Evolutionary conservation across 2,113 vertebrate genomes (phyloP), one percentile per base, ranked within the genome.

Genomic region (Clarias batrachus): DNA sequence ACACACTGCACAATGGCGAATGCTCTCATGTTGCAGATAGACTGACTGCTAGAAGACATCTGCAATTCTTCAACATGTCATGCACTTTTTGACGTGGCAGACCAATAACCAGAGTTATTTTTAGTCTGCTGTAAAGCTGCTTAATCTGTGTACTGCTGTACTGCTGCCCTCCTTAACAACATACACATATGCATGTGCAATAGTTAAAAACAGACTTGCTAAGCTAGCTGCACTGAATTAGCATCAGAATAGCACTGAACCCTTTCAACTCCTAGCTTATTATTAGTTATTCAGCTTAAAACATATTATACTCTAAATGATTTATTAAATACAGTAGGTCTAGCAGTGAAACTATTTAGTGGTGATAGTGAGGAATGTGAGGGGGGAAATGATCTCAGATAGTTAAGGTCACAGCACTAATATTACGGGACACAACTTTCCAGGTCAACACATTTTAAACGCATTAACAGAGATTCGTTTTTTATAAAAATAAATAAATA

Each of bases 121-220:
- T 27, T 16, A 79, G 74, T 57, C 54, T 0, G 1, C 56, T 59
- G 77, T 21, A 57, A 79, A 21, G 3, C 56, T 59, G 17, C 27
- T 27, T 78, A 57, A 78, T 78, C 54, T 19, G 74, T 78, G 6
- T n/a, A 17, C 74, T 78, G 52, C 52, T 52, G 37, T 11, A 48
- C 37, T 71, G 70, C 70, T 48, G 71, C 71, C n/a, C 73, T 77
- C 73, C 13, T 78, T 30, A 78, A 19, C 41, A 25, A n/a, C 76
- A 21, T 59, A 59, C 16, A 59, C 56, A 9, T 30, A 30, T 8
- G 16, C 77, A 79, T 30, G 54, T 59, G 77, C 54, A 59, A 33
- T 4, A 23, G 27, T 59, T 79, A 79, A 59, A 79, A 79, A 79
- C n/a, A 59, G 76, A 79, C 56, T 79, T 59, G 77, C 56, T 59